These are phyloP conservation scores for Bruchidius siliquastri DNA, from an alignment of 2,888 invertebrate species.

Conservation along the genomic window DNA sequence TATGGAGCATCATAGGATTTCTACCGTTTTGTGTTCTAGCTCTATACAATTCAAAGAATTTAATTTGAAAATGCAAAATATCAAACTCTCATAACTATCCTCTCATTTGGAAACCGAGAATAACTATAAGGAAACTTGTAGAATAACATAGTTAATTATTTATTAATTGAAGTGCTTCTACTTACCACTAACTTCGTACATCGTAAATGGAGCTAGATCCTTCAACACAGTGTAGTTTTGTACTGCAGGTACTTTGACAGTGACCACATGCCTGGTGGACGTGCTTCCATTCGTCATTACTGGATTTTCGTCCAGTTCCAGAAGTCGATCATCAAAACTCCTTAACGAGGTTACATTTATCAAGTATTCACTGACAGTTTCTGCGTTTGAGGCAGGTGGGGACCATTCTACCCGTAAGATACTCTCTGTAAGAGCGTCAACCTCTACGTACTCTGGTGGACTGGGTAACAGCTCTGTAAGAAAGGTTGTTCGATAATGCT, in stretches of 20 bases:
- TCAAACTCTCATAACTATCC: too few species aligned
- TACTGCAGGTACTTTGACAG: slow-evolving; percentile 54
- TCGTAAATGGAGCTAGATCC: slow-evolving; percentile 69
- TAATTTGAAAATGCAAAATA: too few species aligned
- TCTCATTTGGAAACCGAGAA: too few species aligned
- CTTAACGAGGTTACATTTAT: slow-evolving; percentile 69
- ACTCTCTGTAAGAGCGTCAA: slow-evolving; percentile 68
- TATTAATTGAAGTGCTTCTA: too few species aligned
- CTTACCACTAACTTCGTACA: slow-evolving; percentile 65
- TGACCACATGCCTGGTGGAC: slow-evolving; percentile 9
- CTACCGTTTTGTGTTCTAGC: too few species aligned
- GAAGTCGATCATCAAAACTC: slow-evolving; percentile 60
- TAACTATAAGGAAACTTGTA: too few species aligned
- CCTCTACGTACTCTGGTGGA: slow-evolving; percentile 66
- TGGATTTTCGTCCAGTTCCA: slow-evolving; percentile 44
- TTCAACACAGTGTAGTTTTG: slow-evolving; percentile 57
- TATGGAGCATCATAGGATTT: too few species aligned
- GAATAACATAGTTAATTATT: too few species aligned
- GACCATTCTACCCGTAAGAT: slow-evolving; percentile 69
- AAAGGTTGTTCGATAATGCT: neutral
- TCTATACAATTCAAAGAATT: too few species aligned
- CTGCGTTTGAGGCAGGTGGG: slow-evolving; percentile 59
- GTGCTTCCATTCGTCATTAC: slow-evolving; percentile 3
- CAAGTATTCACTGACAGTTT: slow-evolving; percentile 61
- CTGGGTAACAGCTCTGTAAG: slow-evolving; percentile 68